Evolutionary conservation across 2,888 invertebrate species (phyloP).

Genomic region (Lepidochitona cinerea): DNA sequence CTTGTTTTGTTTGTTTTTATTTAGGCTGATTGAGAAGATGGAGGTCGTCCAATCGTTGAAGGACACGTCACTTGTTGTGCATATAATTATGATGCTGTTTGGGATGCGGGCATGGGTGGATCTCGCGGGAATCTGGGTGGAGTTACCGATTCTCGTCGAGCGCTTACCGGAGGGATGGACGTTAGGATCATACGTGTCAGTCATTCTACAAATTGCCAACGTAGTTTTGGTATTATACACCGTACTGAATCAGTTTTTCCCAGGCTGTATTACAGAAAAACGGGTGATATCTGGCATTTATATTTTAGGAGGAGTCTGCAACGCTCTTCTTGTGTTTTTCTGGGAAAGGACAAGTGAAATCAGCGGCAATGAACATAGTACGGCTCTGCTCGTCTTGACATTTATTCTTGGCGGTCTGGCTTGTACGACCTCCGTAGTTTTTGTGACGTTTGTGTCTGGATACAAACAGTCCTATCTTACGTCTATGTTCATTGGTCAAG

Average conservation of each 20-base stretch:
- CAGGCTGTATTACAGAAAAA: constrained; percentile 46
- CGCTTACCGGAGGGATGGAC: neutral
- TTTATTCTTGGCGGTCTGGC: neutral
- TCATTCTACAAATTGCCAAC: neutral
- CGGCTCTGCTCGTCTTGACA: neutral
- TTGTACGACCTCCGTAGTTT: neutral
- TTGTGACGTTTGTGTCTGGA: neutral
- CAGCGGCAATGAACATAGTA: neutral
- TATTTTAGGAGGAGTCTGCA: neutral
- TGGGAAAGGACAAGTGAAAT: neutral
- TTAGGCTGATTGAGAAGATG: no score
- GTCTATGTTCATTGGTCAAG: neutral
- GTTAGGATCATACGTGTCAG: neutral
- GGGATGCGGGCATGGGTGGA: neutral
- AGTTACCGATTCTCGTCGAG: neutral
- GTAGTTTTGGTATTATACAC: neutral
- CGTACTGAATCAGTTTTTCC: neutral
- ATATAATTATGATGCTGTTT: neutral
- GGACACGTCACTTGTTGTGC: no score
- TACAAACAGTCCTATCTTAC: neutral
- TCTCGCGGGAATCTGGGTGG: neutral
- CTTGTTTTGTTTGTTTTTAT: no score
- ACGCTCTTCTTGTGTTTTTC: neutral
- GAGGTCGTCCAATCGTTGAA: no score
- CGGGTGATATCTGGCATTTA: neutral